Evolutionary conservation across 2,797 vertebrate species (phyloP).

Genomic region (Tangara arthus): DNA sequence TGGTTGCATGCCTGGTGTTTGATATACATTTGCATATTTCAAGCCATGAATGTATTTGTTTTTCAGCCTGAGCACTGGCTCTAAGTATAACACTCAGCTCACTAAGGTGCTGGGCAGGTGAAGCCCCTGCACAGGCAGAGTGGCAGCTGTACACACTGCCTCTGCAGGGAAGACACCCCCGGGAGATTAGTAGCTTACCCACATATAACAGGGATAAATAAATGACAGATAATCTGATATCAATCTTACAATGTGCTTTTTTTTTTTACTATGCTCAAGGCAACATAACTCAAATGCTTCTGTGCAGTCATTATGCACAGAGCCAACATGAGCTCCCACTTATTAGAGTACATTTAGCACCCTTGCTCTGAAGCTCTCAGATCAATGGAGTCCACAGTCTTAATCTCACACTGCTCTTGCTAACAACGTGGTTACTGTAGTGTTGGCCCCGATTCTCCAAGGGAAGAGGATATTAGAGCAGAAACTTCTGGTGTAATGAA

Average conservation of each 20-base stretch:
- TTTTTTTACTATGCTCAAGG: neutral
- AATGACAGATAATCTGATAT: slow-evolving; percentile 43
- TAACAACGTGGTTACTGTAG: slow-evolving; percentile 52
- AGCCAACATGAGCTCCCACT: slow-evolving; percentile 26
- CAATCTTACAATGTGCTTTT: slow-evolving; percentile 23
- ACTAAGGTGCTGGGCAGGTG: neutral
- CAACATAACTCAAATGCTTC: slow-evolving; percentile 61
- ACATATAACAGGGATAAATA: slow-evolving; percentile 44
- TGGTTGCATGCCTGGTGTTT: neutral
- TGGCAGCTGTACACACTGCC: neutral
- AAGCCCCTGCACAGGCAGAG: neutral
- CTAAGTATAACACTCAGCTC: neutral
- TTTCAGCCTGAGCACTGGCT: neutral
- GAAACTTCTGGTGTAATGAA: slow-evolving; percentile 49
- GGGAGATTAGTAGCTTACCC: slow-evolving; percentile 12
- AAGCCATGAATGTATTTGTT: neutral
- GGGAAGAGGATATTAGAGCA: slow-evolving; percentile 53
- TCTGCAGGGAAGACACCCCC: neutral
- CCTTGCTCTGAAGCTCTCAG: slow-evolving; percentile 15
- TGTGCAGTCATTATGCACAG: slow-evolving; percentile 21
- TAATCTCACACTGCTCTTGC: slow-evolving; percentile 42
- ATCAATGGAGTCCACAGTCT: slow-evolving; percentile 31
- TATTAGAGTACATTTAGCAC: slow-evolving; percentile 55
- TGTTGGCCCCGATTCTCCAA: slow-evolving; percentile 37
- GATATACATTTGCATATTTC: neutral